Evolutionary conservation across 2,113 vertebrate species (phyloP), one percentile per base, ranked within the genome.

Genomic region (Tychaedon coryphoeus): DNA sequence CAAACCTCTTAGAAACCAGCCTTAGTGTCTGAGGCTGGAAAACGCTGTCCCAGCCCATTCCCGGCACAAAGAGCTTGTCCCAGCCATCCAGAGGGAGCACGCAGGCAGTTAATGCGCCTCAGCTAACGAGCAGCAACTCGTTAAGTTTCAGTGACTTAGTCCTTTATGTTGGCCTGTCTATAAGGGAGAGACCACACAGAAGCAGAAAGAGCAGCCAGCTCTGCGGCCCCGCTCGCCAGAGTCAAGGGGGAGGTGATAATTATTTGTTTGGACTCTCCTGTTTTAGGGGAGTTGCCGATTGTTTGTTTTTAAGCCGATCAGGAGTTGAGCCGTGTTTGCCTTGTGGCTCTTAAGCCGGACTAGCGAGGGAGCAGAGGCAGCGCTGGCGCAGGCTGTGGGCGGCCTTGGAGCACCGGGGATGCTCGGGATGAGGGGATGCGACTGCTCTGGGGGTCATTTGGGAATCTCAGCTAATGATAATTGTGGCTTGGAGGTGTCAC

Each of bases 161-260:
- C 88, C 94, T 93, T 97, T 95, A 78, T 92, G 89, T 91, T 65
- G 6, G 16, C 20, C 85, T 95, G 92, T 88, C 94, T 94, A 23
- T 93, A 93, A 93, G 90, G 71, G 38, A 94, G 94, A 95, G 95
- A 95, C 95, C 95, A 95, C 96, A 97, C 94, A 96, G 91, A 5
- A 96, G 90, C 94, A 95, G 87, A 80, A 80, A 42, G 92, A 88
- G 89, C 83, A 81, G 93, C 69, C 57, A 2, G 64, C 78, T 48
- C 64, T 2, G 54, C 10, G 48, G 94, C 74, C 61, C 74, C 14
- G 62, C n/a, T 82, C 4, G 12, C 87, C 81, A 8, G 90, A 82
- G 75, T 91, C 87, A 90, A 90, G 88, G 85, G 91, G 85, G 88
- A 91, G 90, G 94, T 56, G 92, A 91, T 95, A 95, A 94, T 96